Base-by-base conservation (phyloP, 2,888 invertebrate species). In the Podotricha telesiphe region DNA sequence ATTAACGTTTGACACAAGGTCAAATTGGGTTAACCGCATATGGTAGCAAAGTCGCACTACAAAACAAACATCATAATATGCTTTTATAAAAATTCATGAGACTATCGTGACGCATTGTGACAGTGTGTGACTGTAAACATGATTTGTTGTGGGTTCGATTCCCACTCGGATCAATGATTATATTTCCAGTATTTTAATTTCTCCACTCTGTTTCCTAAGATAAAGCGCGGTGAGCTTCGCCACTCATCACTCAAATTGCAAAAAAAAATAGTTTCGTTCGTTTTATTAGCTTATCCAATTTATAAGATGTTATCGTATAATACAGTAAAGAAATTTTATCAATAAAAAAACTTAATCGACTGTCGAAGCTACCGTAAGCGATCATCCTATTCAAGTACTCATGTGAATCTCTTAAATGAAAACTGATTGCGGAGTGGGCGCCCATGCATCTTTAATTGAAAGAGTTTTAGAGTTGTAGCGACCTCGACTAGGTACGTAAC, bases 391-490 rank as follows among this genome's bases (percentile, higher is more conserved):
- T n/a, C 28, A 53, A 53, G 34, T 17, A 55, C 10, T n/a, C 11
- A 19, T 45, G 6, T 19, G n/a, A 65, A 48, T 42, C 58, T 34
- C 37, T 58, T 69, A 66, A 71, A 69, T 69, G 63, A 64, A 63
- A 67, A 69, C 69, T 66, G 69, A 69, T 69, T 61, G 66, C 48
- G 47, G n/a, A 62, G 66, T 71, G 71, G 67, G 65, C 50, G 65
- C 61, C 47, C 63, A 68, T 72, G 68, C 66, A 64, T 72, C 70
- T 68, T 70, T 68, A 61, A 68, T 68, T 48, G 48, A 67, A 69
- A 64, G 66, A 72, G 59, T 72, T 68, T 68, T 68, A 66, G 62
- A 66, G 62, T 73, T 68, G 68, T 62, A 40, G 66, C 68, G 73
- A 71, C 75, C 75, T 75, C 72, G 72, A 48, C 66, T 4, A 28